A percentile compares a stretch with the other conserved stretches of the same genome.
These are phyloP conservation scores for Pantelozetes paolii DNA, from an alignment of 2,888 invertebrate genomes.

Conservation along the genomic window DNA sequence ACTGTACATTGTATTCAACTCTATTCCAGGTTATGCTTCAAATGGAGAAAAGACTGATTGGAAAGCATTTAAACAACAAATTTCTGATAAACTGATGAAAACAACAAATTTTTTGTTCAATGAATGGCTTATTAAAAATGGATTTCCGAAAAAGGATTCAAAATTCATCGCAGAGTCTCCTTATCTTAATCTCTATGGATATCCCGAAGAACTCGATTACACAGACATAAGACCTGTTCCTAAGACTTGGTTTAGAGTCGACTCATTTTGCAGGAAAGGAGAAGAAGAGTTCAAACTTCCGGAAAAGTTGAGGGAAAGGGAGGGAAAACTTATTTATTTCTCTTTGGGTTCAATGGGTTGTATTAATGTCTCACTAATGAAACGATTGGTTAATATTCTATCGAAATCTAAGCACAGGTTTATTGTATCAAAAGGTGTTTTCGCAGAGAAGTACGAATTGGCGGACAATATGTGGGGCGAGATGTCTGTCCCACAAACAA, in stretches of 20 bases:
- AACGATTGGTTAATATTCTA: slow-evolving; percentile 23
- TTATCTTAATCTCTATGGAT: slow-evolving; percentile 39
- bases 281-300: slow-evolving; percentile 3
- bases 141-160: background rate
- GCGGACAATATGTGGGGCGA: no score
- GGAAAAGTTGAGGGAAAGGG: background rate
- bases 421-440: slow-evolving; percentile 39
- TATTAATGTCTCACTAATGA: slow-evolving; percentile 30
- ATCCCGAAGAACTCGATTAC: slow-evolving; percentile 40
- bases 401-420: slow-evolving; percentile 23
- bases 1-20: no score
- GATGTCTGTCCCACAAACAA: no score
- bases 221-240: no score
- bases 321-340: slow-evolving; percentile 39
- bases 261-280: slow-evolving; percentile 10
- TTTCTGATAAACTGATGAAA: no score
- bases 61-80: no score
- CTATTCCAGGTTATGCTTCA: no score
- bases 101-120: no score
- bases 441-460: no score
- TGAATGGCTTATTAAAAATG: background rate
- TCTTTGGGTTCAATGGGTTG: slow-evolving; percentile 41
- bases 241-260: slow-evolving; percentile 29
- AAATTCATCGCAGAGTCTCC: slow-evolving; percentile 29
- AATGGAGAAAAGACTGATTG: no score